Conservation (phyloP, 1,140 invertebrate genomes). For the Drosophila punjabiensis region DNA sequence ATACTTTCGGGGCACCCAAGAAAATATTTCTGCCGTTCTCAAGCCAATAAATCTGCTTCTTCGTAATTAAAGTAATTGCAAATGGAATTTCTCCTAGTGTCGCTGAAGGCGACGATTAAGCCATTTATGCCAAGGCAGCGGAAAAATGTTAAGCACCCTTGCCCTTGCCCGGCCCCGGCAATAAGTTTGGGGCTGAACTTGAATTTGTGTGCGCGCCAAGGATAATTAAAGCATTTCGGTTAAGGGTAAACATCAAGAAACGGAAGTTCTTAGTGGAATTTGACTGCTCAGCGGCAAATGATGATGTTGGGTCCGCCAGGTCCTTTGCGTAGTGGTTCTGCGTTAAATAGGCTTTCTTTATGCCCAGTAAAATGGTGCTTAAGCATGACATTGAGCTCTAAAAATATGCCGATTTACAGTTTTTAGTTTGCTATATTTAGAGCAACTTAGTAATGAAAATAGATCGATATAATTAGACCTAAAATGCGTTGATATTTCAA, state of each 20-base stretch:
- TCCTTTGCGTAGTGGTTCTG: neutral
- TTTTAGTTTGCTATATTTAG: constrained; percentile 10
- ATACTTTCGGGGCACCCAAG: constrained; percentile 27
- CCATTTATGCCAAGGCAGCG: constrained; percentile 78
- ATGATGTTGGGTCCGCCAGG: constrained; percentile 29
- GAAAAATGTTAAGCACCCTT: constrained; percentile 69
- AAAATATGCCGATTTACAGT: constrained; percentile 33
- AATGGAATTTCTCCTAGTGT: constrained; percentile 62
- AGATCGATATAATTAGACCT: neutral
- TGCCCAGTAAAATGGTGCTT: constrained; percentile 28
- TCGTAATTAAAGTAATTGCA: constrained; percentile 77
- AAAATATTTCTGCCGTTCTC: constrained; percentile 33
- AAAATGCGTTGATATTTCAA: too few relatives aligned
- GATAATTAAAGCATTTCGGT: constrained; percentile 59
- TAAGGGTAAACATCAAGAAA: constrained; percentile 51
- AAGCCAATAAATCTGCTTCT: constrained; percentile 60
- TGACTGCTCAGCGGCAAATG: constrained; percentile 45
- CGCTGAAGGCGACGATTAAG: constrained; percentile 68
- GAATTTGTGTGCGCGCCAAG: constrained; percentile 17
- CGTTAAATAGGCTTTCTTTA: constrained; percentile 10
- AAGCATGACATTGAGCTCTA: constrained; percentile 42
- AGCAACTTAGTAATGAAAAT: neutral
- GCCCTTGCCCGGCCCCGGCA: neutral
- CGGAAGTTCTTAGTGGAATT: constrained; percentile 55
- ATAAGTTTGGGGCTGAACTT: constrained; percentile 31